phyloP scores from a whole-genome alignment of 1,140 invertebrate species.

The Drosophila sechellia region DNA sequence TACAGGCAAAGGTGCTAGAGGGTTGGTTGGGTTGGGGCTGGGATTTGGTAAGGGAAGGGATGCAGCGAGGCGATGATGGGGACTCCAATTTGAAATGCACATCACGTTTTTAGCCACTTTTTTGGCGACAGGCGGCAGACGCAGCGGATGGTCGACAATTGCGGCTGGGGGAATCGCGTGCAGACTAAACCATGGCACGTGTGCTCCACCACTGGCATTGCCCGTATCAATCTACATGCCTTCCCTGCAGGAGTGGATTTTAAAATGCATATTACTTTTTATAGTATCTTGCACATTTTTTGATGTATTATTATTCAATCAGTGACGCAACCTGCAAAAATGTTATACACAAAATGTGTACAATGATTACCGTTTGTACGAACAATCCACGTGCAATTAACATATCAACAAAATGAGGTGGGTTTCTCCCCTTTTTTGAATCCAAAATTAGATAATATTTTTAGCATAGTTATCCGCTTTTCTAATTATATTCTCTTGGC shows the following conservation, averaged over 20 bases:
- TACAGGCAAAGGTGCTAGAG: not conserved
- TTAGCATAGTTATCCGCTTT: conserved; percentile 30
- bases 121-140: conserved; percentile 64
- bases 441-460: conserved; percentile 17
- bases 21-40: not conserved
- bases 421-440: not conserved
- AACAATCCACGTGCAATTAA: conserved; percentile 44
- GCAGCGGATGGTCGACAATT: conserved; percentile 7
- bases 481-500: conserved; percentile 67
- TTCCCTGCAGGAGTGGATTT: conserved; percentile 48
- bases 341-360: not conserved
- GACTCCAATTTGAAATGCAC: conserved; percentile 55
- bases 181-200: conserved; percentile 71
- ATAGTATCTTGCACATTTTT: conserved; percentile 29
- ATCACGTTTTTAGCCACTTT: conserved; percentile 76
- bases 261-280: conserved; percentile 64
- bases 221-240: conserved; percentile 9
- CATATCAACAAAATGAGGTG: conserved; percentile 40
- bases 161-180: conserved; percentile 40
- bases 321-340: conserved; percentile 27
- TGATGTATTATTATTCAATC: conserved; percentile 64
- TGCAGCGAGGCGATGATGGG: conserved; percentile 18
- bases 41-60: not conserved
- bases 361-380: conserved; percentile 5
- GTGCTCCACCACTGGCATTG: conserved; percentile 30